These are phyloP conservation scores for Bactericera cockerelli DNA, from an alignment of 1,140 invertebrate species.

Conservation along the genomic window DNA sequence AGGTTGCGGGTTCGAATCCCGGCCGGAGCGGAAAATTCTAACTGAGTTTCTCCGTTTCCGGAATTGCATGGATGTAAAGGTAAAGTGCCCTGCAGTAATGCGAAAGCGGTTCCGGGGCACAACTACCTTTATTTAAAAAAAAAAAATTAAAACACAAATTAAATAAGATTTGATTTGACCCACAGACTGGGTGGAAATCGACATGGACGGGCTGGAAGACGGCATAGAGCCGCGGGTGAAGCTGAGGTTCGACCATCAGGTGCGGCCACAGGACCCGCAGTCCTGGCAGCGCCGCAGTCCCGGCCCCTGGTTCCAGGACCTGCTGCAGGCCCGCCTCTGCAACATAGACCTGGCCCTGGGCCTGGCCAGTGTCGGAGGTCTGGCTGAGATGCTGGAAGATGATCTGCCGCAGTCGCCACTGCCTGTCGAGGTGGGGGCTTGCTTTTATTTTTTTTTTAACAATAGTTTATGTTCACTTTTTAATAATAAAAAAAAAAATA, in stretches of 20 bases:
- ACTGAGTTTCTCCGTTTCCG: too few relatives aligned
- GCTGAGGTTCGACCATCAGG: constrained; percentile 41
- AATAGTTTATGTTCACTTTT: too few relatives aligned
- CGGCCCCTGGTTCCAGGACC: constrained; percentile 29
- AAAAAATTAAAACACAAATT: too few relatives aligned
- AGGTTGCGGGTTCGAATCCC: too few relatives aligned
- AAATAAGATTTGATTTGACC: too few relatives aligned
- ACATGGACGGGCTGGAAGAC: constrained; percentile 31
- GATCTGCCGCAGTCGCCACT: constrained; percentile 61
- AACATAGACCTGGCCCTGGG: constrained; percentile 52
- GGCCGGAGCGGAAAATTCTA: too few relatives aligned
- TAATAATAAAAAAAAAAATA: too few relatives aligned
- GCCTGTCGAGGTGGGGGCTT: constrained; percentile 56
- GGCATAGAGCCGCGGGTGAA: constrained; percentile 32
- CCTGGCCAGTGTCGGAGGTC: constrained; percentile 61
- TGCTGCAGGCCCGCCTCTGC: constrained; percentile 44
- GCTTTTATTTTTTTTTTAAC: background rate
- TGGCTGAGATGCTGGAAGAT: constrained; percentile 69
- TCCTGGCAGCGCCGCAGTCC: constrained; percentile 14
- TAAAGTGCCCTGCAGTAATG: too few relatives aligned
- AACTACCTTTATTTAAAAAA: too few relatives aligned
- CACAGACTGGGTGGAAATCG: constrained; percentile 48
- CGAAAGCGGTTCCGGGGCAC: too few relatives aligned
- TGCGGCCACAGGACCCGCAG: constrained; percentile 31
- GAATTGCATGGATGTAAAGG: too few relatives aligned